phyloP scores from a whole-genome alignment of 2,797 vertebrate species.

The Sylvia borin region DNA sequence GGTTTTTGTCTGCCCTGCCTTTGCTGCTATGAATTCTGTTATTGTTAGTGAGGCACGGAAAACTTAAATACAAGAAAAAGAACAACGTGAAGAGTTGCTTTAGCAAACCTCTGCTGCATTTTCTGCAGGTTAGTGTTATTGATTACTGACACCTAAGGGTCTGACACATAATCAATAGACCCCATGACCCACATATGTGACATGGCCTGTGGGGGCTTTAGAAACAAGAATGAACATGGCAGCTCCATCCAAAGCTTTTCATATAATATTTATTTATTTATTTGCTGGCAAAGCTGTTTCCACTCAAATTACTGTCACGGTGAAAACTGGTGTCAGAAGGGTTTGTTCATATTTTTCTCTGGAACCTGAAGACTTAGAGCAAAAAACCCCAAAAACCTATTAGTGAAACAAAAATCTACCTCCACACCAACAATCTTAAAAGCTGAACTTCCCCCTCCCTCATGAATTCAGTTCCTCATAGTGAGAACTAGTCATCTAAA shows the following conservation, averaged over 20 bases:
- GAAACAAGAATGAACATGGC: conserved; percentile 79
- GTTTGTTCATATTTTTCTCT: conserved; percentile 23
- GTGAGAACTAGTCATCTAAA: not conserved
- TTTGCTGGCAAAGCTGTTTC: conserved; percentile 63
- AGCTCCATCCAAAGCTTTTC: conserved; percentile 71
- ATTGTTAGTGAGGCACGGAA: not conserved
- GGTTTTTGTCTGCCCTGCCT: not conserved
- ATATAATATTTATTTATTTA: conserved; percentile 69
- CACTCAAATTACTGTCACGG: conserved; percentile 66
- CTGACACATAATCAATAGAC: conserved; percentile 94
- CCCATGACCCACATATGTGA: conserved; percentile 85
- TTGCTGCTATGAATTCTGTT: not conserved
- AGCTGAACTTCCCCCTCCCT: not conserved
- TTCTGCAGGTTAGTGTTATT: conserved; percentile 84
- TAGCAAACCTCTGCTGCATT: conserved; percentile 71
- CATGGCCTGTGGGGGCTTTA: conserved; percentile 77
- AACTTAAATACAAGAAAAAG: conserved; percentile 21
- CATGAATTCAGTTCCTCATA: not conserved
- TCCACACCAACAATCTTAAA: not conserved
- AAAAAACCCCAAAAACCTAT: not conserved
- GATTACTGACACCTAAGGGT: conserved; percentile 89
- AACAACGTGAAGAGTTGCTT: conserved; percentile 14
- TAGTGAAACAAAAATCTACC: conserved; percentile 18
- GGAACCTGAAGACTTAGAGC: not conserved
- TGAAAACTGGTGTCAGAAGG: conserved; percentile 10